Conservation (phyloP, 2,888 invertebrate genomes). For the Epistrophella euchroma region DNA sequence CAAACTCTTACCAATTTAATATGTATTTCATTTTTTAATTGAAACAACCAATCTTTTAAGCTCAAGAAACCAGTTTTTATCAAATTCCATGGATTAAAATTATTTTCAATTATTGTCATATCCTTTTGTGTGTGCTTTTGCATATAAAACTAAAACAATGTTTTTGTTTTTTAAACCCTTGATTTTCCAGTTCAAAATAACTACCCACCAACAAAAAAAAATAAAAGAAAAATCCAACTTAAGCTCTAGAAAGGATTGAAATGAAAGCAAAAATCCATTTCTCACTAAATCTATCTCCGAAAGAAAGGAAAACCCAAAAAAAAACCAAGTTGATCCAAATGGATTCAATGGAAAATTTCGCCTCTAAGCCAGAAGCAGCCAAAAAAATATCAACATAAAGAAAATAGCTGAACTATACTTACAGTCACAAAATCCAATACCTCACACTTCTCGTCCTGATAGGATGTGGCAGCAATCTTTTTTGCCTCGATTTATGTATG, state of each 20-base stretch:
- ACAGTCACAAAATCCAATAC: constrained; percentile 7
- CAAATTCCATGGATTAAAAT: constrained; percentile 11
- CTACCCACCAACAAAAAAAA: neutral
- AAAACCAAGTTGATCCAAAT: constrained; percentile 50
- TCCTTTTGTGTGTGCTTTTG: constrained; percentile 24
- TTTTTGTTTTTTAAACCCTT: constrained; percentile 22
- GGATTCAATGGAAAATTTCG: constrained; percentile 59
- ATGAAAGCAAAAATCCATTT: constrained; percentile 16
- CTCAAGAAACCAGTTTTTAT: neutral
- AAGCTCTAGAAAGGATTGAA: constrained; percentile 39
- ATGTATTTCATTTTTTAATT: neutral
- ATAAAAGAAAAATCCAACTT: constrained; percentile 24
- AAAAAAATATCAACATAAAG: constrained; percentile 19
- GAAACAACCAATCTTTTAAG: neutral
- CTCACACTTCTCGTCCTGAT: neutral
- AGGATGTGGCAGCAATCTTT: constrained; percentile 10
- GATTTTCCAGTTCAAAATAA: constrained; percentile 17
- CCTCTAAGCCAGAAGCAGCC: neutral
- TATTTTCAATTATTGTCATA: constrained; percentile 28
- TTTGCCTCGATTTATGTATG: neutral
- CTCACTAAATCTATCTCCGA: constrained; percentile 29
- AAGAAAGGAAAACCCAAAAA: constrained; percentile 55
- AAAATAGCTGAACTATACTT: constrained; percentile 23
- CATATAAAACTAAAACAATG: constrained; percentile 36
- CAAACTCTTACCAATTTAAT: neutral